Percentiles rank a stretch among this genome's conserved stretches.
phyloP scores from a whole-genome alignment of 2,888 invertebrate species.

The Cactoblastis cactorum region DNA sequence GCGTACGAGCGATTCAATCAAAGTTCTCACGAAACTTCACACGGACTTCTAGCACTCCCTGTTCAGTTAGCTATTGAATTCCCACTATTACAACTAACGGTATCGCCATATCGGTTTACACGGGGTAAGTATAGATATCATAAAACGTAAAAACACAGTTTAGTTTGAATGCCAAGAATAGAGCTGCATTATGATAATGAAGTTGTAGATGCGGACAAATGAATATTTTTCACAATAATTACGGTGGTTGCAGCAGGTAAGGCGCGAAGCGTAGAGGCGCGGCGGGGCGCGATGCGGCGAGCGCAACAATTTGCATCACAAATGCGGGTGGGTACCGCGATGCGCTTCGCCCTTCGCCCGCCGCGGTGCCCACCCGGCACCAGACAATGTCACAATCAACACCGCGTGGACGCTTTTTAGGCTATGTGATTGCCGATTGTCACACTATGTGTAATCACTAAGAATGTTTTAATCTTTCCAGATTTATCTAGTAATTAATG shows the following conservation, averaged over 20 bases:
- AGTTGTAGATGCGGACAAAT: conserved; percentile 58
- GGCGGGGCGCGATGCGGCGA: conserved; percentile 40
- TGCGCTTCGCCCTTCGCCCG: conserved; percentile 43
- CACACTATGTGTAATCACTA: conserved; percentile 54
- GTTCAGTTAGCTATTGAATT: conserved; percentile 68
- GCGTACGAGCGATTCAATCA: conserved; percentile 56
- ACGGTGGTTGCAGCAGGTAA: conserved; percentile 64
- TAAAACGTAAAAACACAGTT: conserved; percentile 24
- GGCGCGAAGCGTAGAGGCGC: conserved; percentile 58
- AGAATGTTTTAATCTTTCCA: conserved; percentile 34
- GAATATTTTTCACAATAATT: conserved; percentile 76
- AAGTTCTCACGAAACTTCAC: conserved; percentile 71
- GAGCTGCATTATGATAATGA: conserved; percentile 53
- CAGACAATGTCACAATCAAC: conserved; percentile 78
- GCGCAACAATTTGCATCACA: conserved; percentile 67
- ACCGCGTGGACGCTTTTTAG: conserved; percentile 75
- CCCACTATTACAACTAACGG: conserved; percentile 50
- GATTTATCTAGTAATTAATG: not conserved
- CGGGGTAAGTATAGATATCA: conserved; percentile 30
- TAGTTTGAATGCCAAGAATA: conserved; percentile 23
- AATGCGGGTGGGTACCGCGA: conserved; percentile 62
- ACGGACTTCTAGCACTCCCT: conserved; percentile 56
- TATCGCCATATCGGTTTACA: conserved; percentile 48
- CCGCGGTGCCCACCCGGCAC: conserved; percentile 43
- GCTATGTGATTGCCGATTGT: conserved; percentile 73